Base-by-base conservation (phyloP, 2,888 invertebrate species). In the Mesochorus sp. region DNA sequence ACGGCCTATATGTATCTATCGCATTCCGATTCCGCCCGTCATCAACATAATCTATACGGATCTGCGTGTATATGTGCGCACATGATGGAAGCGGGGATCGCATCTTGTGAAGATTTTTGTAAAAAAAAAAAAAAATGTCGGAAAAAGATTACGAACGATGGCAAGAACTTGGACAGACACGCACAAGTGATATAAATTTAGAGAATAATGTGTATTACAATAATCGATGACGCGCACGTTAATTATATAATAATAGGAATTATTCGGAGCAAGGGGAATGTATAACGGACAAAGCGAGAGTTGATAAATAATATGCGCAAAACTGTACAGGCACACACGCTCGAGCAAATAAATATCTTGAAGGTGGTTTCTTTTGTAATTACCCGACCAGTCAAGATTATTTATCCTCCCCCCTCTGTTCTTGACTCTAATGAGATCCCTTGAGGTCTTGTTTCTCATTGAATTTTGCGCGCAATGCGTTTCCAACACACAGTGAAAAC, bases 181-280 rank as follows among this genome's bases (percentile, higher is more conserved):
- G 74, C 62, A 78, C 68, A 70, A 78, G 74, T 78, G 62, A 78
- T 78, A 78, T n/a, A 47, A 49, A 61, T 74, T 74, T 72, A 62
- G 62, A 57, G 64, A 68, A 74, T 73, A 78, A 57, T 64, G 74
- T 78, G 78, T 74, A 78, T 78, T 78, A 70, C 78, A 74, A 70
- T 78, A 78, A 73, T 73, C 62, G 73, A 70, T 62, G 55, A 74
- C 62, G 49, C 57, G 64, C 55, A 24, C 47, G 49, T 74, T 74
- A 49, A 62, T 37, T n/a, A n/a, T n/a, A n/a, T n/a, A n/a, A n/a
- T n/a, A n/a, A n/a, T n/a, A n/a, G n/a, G n/a, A 49, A 61, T 61
- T 64, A 57, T 28, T n/a, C n/a, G n/a, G n/a, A n/a, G 53, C 5
- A 47, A 31, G 42, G 59, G 19, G 8, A 21, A 61, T 51, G 70